Percentiles rank a stretch among this genome's conserved stretches.
These are phyloP conservation scores for Adoxophyes honmai DNA, from an alignment of 1,140 invertebrate genomes.

Conservation along the genomic window DNA sequence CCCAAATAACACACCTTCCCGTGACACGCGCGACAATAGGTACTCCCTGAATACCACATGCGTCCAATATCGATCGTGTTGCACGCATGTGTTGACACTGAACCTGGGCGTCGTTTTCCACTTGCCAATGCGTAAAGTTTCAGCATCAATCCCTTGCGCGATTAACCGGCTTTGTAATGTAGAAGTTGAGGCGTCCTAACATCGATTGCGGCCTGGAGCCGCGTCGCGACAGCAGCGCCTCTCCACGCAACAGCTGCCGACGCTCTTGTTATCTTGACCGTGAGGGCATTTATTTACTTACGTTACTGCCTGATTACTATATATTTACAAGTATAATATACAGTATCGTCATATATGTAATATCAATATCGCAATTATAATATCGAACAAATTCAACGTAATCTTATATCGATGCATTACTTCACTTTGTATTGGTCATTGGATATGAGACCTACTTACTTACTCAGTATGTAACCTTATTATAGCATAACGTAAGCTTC, in stretches of 20 bases:
- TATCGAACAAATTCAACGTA: too few relatives aligned
- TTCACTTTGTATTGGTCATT: neutral
- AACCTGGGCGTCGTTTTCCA: too few relatives aligned
- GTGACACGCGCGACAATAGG: neutral
- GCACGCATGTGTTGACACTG: too few relatives aligned
- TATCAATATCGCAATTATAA: neutral
- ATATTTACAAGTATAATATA: conserved; percentile 14
- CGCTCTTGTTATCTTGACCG: conserved; percentile 65
- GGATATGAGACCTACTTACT: neutral
- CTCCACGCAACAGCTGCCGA: conserved; percentile 57
- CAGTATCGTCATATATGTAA: neutral
- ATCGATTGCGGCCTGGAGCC: conserved; percentile 53
- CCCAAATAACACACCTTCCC: neutral
- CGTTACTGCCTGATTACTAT: conserved; percentile 8
- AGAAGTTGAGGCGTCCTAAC: conserved; percentile 31
- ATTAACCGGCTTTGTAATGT: conserved; percentile 20
- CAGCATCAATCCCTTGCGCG: neutral
- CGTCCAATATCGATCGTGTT: neutral
- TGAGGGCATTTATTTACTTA: conserved; percentile 44
- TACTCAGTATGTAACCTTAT: conserved; percentile 8
- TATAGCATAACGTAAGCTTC: neutral
- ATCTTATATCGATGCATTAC: too few relatives aligned
- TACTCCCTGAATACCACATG: neutral
- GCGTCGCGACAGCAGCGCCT: conserved; percentile 38
- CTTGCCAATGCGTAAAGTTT: neutral